Base-by-base conservation (phyloP, 2,888 invertebrate genomes). In the Keiferia lycopersicella region DNA sequence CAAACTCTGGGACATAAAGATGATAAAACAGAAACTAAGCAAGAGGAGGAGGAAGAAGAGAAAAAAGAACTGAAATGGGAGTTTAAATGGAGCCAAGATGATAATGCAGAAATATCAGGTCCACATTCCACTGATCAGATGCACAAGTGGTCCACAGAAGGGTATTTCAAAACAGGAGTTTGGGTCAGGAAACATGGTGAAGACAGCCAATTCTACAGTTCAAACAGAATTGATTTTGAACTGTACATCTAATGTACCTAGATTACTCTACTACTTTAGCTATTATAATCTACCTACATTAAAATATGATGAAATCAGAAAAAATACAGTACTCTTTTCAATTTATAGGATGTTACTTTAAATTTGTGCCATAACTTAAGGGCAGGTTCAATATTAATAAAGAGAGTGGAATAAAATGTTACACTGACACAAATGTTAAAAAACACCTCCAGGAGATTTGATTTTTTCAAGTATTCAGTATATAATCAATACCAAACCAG, bases 171-270 rank as follows among this genome's bases (percentile, higher is more conserved):
- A 82, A 93, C 90, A 65, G 96, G 96, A 2, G 97, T 98, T 1
- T 97, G 96, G 94, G 97, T 98, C 0, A 93, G 98, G 65, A 97
- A 97, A 86, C 93, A 93, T 72, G 95, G 95, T 59, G 92, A 93
- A 62, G 94, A 94, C 62, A 93, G 93, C 75, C 93, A 94, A 64
- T 98, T 98, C 86, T 98, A 98, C 84, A 95, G 94, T 61, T 97
- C 98, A 1, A 95, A 94, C 75, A 93, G 98, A 80, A 96, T 98
- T 74, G 98, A 98, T 84, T 98, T 98, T 93, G 98, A 98, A 82
- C 90, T 98, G 69, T 98, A 98, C 84, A 91, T 96, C 30, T 56
- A 26, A 34, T 34, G 16, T 51, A 51, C 45, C 51, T 34, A n/a
- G 22, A 56, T 16, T 11, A 12, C 14, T 26, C 22, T 16, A 45